phyloP scores from a whole-genome alignment of 2,113 vertebrate genomes.

The Pelecanoides urinatrix region DNA sequence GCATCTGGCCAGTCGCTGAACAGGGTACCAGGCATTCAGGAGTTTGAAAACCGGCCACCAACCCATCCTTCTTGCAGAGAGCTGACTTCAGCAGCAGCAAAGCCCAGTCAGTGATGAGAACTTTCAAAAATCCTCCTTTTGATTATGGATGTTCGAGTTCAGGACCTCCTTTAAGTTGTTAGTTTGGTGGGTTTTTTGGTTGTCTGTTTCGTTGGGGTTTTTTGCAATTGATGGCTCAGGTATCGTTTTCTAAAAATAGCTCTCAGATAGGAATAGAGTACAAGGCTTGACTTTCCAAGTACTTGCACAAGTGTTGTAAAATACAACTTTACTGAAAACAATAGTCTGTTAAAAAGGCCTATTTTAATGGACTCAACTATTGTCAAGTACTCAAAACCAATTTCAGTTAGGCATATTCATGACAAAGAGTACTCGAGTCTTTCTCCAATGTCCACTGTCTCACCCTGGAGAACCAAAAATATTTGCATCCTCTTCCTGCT shows the following conservation, averaged over 20 bases:
- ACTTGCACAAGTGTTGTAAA: not conserved
- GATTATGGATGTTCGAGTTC: not conserved
- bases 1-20: not conserved
- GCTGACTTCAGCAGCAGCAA: not conserved
- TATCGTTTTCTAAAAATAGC: not conserved
- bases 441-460: not conserved
- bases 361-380: not conserved
- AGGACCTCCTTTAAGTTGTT: not conserved
- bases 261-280: not conserved
- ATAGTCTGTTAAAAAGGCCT: not conserved
- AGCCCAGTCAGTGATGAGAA: not conserved
- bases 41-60: not conserved
- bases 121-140: not conserved
- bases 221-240: not conserved
- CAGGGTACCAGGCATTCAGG: not conserved
- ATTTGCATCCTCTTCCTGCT: not conserved
- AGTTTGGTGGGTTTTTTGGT: not conserved
- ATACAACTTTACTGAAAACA: not conserved
- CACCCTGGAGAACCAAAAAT: not conserved
- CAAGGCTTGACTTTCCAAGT: not conserved
- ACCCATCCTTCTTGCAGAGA: not conserved
- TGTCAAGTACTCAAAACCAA: not conserved
- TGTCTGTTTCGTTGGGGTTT: fast-evolving
- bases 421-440: not conserved
- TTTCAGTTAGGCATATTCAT: not conserved